Percentiles rank a stretch among this genome's conserved stretches.
Evolutionary conservation across 2,113 vertebrate genomes (phyloP).

Genomic region (Pteronura brasiliensis): DNA sequence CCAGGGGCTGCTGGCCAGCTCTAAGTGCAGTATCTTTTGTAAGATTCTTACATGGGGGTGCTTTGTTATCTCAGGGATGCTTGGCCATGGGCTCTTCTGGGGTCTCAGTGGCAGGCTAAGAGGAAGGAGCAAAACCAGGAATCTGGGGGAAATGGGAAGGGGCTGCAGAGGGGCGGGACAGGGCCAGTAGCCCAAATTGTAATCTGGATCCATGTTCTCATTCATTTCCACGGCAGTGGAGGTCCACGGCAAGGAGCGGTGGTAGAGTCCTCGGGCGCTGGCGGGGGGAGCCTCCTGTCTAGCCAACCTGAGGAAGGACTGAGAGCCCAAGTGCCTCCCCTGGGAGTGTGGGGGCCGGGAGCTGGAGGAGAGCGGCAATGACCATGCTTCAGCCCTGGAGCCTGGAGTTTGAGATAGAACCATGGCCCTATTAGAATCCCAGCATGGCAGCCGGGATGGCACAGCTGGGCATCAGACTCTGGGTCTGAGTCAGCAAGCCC

Average conservation of each 20-base stretch:
- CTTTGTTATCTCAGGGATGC: background rate
- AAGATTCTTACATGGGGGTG: background rate
- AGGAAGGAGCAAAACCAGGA: background rate
- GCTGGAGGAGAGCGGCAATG: background rate
- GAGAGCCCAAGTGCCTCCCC: background rate
- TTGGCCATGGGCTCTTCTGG: background rate
- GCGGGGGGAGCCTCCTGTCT: background rate
- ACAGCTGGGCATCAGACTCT: background rate
- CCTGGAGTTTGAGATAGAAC: background rate
- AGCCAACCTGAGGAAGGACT: background rate
- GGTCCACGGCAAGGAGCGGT: background rate
- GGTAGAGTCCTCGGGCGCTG: background rate
- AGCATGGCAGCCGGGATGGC: too few species aligned
- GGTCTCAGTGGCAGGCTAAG: background rate
- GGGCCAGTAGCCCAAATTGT: background rate
- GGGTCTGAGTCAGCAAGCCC: background rate
- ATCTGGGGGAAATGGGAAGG: background rate
- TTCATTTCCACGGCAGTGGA: background rate
- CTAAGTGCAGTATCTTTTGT: background rate
- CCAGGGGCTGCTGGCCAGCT: background rate
- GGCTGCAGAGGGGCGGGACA: fast-evolving
- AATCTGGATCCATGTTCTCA: background rate
- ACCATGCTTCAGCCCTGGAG: too few species aligned
- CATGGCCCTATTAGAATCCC: background rate
- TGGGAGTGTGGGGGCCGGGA: background rate